Evolutionary conservation across 2,113 vertebrate species (phyloP), one percentile per base, ranked within the genome.

Genomic region (Haemorhous mexicanus): DNA sequence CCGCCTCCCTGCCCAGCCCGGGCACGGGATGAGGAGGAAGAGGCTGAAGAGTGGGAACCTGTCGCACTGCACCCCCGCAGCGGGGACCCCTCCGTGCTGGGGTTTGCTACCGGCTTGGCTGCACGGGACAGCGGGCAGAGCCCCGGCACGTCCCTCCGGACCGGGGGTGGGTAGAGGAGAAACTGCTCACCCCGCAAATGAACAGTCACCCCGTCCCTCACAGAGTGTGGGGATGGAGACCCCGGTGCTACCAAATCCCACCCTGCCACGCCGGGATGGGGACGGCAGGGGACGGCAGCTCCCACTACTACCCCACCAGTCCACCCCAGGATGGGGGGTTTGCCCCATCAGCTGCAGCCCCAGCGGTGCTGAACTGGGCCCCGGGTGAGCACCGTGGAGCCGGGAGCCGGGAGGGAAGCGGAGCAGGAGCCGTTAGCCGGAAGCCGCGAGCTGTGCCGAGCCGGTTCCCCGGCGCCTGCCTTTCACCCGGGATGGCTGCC

Each of bases 401-500:
- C 1, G 49, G 28, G 28, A 1, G 1, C 66, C 1, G 49, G 1
- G 6, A 37, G 52, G 91, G 69, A 69, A 49, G 22, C 21, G 6
- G 14, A 56, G 62, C 75, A 3, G 79, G 8, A 0, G 76, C 83
- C 30, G 44, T 13, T 50, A 30, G 18, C 28, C 28, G 35, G 94
- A 73, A 92, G 43, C 76, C 55, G 0, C 11, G 1, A 0, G 11
- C 43, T 9, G 78, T 1, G 2, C 3, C 0, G 8, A 50, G 74
- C 5, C 11, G 0, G 6, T 41, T 53, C 61, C 2, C 5, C 8
- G 12, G 49, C 6, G 6, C 84, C 44, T 5, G 24, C 0, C 1
- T 13, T 52, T 63, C 9, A 0, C 15, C 49, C 2, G 2, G 30
- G 80, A 9, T 0, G 13, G 50, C 64, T 44, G 87, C 64, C 12